Evolutionary conservation across 2,797 vertebrate genomes (phyloP).

Genomic region (Channallabes apus): DNA sequence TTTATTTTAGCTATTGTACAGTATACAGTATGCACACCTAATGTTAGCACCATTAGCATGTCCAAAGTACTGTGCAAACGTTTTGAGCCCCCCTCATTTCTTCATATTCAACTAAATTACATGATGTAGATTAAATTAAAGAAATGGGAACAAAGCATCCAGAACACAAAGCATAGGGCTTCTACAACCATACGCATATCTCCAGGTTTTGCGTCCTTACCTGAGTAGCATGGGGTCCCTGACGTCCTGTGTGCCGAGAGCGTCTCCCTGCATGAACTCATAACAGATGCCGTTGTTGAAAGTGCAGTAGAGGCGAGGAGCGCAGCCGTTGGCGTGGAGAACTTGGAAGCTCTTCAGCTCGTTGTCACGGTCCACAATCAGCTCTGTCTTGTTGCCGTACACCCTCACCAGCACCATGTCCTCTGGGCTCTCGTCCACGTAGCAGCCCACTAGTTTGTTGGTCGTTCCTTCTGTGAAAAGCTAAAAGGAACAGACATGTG

Average conservation of each 20-base stretch:
- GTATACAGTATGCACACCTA: background rate
- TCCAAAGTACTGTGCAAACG: no score
- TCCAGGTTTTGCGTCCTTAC: background rate
- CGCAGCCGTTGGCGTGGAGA: constrained; percentile 89
- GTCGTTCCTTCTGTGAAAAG: constrained; percentile 96
- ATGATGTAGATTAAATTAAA: no score
- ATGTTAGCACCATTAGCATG: background rate
- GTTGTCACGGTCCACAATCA: constrained; percentile 92
- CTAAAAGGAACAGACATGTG: constrained; percentile 62
- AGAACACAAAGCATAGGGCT: background rate
- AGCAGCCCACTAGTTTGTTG: constrained; percentile 96
- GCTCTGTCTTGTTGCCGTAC: constrained; percentile 91
- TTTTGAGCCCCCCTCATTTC: no score
- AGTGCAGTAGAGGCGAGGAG: constrained; percentile 92
- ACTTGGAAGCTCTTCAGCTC: constrained; percentile 96
- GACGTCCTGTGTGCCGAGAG: constrained; percentile 88
- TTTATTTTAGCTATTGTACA: no score
- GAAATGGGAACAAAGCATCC: background rate
- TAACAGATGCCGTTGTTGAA: constrained; percentile 97
- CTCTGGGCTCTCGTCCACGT: constrained; percentile 79
- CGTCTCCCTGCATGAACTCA: constrained; percentile 89
- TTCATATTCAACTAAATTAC: no score
- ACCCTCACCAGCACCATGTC: constrained; percentile 92
- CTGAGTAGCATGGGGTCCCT: constrained; percentile 77
- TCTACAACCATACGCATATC: background rate